phyloP scores from a whole-genome alignment of 2,113 vertebrate genomes.

The Stictonetta naevosa region DNA sequence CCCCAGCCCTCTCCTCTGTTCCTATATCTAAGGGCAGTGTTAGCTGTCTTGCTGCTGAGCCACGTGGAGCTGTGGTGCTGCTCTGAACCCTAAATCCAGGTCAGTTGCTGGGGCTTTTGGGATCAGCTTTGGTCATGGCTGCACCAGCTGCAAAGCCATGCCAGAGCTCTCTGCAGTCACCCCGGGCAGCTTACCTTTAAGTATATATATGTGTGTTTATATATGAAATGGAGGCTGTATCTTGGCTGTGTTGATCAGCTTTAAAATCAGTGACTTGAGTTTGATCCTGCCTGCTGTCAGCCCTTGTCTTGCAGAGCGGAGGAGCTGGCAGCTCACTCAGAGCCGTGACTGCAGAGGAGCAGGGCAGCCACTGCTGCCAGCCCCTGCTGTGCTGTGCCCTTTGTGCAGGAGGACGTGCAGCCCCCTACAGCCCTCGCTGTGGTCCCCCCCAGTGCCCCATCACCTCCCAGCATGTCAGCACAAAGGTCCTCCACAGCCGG shows the following conservation, averaged over 20 bases:
- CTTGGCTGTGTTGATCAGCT: neutral
- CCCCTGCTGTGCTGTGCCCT: no score
- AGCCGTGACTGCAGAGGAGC: rapidly evolving
- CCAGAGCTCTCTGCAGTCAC: neutral
- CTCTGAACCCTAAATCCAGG: neutral
- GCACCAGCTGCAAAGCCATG: neutral
- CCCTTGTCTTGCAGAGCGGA: neutral
- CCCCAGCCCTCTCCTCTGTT: neutral
- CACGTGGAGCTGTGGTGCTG: neutral
- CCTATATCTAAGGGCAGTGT: neutral
- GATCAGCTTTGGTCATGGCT: neutral
- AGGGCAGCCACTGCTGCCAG: neutral
- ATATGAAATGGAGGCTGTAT: neutral
- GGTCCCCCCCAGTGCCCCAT: rapidly evolving
- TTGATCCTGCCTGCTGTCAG: neutral
- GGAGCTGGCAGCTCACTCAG: rapidly evolving
- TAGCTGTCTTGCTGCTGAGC: neutral
- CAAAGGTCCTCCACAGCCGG: neutral
- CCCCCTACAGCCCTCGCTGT: neutral
- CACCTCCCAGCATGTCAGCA: neutral
- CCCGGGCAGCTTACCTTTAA: neutral
- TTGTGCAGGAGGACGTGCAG: neutral
- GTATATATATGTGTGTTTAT: neutral
- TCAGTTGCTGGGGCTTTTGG: neutral
- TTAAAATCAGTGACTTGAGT: neutral